Percentiles rank a stretch among this genome's conserved stretches.
phyloP scores from a whole-genome alignment of 2,113 vertebrate genomes.

The Potamarius usumacintae region DNA sequence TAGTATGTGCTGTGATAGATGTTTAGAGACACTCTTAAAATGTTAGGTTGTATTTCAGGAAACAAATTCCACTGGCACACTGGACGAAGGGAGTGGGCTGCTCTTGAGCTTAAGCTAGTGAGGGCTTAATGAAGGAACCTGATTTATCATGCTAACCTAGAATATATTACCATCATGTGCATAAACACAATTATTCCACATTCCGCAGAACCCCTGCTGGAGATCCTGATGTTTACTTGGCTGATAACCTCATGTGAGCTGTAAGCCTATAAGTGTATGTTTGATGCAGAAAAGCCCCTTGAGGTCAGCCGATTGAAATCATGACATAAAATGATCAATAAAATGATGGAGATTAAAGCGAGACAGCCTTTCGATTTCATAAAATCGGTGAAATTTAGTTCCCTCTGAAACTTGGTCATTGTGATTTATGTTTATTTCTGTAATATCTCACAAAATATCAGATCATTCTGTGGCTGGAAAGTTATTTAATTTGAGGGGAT shows the following conservation, averaged over 20 bases:
- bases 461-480: no score
- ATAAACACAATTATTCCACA: not conserved
- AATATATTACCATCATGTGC: not conserved
- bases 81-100: slow-evolving; percentile 45
- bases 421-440: no score
- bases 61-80: slow-evolving; percentile 59
- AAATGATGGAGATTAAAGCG: not conserved
- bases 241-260: not conserved
- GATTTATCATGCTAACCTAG: slow-evolving; percentile 58
- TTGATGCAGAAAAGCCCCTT: not conserved
- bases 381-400: no score
- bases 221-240: not conserved
- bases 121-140: slow-evolving; percentile 38
- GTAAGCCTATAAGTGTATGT: not conserved
- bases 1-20: slow-evolving; percentile 11
- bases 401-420: no score
- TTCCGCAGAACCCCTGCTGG: not conserved
- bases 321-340: not conserved
- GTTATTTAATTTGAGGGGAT: no score
- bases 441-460: no score
- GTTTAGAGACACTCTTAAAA: slow-evolving; percentile 61
- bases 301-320: not conserved
- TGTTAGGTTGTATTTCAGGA: slow-evolving; percentile 67
- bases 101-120: slow-evolving; percentile 13
- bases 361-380: no score